Conservation (phyloP, 2,113 vertebrate species). For the Mormyrus lacerda region DNA sequence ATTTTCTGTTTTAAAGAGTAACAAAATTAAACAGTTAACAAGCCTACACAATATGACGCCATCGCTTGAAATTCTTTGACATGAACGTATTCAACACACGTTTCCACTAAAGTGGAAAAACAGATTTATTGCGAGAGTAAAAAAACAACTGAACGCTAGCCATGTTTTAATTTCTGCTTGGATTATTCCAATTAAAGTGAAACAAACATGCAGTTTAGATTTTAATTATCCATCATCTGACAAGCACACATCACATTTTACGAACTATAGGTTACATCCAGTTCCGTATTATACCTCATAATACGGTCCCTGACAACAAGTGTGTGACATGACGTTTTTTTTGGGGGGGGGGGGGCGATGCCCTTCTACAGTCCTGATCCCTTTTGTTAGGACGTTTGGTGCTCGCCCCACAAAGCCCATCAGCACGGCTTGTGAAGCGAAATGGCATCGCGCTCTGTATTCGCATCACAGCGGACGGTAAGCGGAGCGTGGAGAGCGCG, state of each 20-base stretch:
- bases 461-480: conserved; percentile 62
- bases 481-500: conserved; percentile 42
- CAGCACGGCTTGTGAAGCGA: conserved; percentile 64
- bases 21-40: background rate
- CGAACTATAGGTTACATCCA: background rate
- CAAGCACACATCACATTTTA: background rate
- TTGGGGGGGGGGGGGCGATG: conserved; percentile 3
- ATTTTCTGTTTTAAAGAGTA: background rate
- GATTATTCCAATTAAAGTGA: background rate
- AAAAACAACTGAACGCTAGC: background rate
- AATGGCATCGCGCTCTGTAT: conserved; percentile 71
- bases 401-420: conserved; percentile 55
- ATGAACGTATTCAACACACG: conserved; percentile 13
- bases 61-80: conserved; percentile 13
- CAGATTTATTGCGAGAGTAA: conserved; percentile 1
- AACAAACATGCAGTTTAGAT: background rate
- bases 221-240: background rate
- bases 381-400: conserved; percentile 41
- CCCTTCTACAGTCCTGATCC: conserved; percentile 26
- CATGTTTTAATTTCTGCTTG: background rate
- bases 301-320: background rate
- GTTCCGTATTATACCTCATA: background rate
- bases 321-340: background rate
- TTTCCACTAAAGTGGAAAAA: background rate
- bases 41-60: conserved; percentile 7